Conservation (phyloP, 2,797 vertebrate species). For the Ara ararauna region DNA sequence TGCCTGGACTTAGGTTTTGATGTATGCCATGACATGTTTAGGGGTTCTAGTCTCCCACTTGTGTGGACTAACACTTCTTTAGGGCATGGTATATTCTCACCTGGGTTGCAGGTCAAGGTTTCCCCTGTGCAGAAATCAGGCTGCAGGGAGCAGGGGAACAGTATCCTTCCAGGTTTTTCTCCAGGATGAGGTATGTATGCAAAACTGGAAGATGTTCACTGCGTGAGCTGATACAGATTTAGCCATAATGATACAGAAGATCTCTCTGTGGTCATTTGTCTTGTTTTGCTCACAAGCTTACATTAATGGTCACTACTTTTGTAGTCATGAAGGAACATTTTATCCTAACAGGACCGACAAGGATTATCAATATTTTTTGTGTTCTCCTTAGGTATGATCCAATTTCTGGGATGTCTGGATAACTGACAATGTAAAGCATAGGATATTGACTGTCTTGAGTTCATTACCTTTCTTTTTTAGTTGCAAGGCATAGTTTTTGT, state of each 20-base stretch:
- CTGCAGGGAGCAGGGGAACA: neutral
- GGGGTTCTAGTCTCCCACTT: neutral
- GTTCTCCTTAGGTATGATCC: neutral
- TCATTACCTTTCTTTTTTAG: neutral
- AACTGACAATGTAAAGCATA: neutral
- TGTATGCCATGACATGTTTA: neutral
- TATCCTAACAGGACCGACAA: neutral
- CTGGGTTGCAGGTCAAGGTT: neutral
- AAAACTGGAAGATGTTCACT: neutral
- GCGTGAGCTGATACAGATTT: accelerated
- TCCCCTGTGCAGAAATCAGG: neutral
- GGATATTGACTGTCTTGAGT: neutral
- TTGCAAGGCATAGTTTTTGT: neutral
- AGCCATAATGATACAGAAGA: neutral
- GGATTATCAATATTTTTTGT: neutral
- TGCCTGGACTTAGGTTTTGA: neutral
- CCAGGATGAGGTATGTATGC: neutral
- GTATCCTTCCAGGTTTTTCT: neutral
- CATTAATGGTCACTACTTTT: neutral
- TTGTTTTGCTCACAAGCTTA: neutral
- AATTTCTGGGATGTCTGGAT: neutral
- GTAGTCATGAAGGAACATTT: neutral
- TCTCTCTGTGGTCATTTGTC: neutral
- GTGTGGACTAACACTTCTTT: neutral
- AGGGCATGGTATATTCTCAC: neutral